A percentile compares a stretch with the other conserved stretches of the same genome.
These are phyloP conservation scores for Hemichromis elongatus DNA, from an alignment of 2,113 vertebrate species.

Conservation along the genomic window DNA sequence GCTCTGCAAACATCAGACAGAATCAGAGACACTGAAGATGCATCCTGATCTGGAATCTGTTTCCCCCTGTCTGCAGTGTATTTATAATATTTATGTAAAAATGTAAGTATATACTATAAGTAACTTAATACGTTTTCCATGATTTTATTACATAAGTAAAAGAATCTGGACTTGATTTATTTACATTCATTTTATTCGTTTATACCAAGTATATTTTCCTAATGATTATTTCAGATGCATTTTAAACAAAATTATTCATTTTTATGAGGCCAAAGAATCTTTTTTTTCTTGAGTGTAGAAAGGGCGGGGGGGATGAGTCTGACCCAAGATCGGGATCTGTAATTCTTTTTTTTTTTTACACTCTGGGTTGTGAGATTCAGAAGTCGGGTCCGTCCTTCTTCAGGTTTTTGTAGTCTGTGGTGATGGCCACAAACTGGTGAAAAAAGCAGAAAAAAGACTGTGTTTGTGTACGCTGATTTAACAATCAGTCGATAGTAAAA, in stretches of 20 bases:
- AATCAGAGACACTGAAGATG: background rate
- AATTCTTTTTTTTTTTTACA: background rate
- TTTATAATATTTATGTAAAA: background rate
- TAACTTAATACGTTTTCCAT: background rate
- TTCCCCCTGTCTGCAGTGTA: background rate
- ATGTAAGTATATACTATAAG: no score
- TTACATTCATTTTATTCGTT: background rate
- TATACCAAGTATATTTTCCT: background rate
- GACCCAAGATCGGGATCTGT: background rate
- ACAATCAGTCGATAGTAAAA: background rate
- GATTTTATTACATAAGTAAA: background rate
- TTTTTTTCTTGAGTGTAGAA: background rate
- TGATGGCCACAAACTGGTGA: conserved; percentile 81
- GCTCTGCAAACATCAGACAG: background rate
- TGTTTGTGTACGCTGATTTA: background rate
- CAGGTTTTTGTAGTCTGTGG: conserved; percentile 85
- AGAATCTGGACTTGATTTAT: background rate
- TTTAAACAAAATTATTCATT: background rate
- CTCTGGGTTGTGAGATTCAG: conserved; percentile 59
- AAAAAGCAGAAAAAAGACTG: background rate
- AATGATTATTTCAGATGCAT: background rate
- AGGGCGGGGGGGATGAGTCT: background rate
- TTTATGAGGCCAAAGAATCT: background rate
- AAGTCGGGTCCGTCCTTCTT: conserved; percentile 91
- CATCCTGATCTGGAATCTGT: background rate